A percentile compares a stretch with the other conserved stretches of the same genome.
Conservation (phyloP, 2,797 vertebrate genomes). For the Acomys russatus region DNA sequence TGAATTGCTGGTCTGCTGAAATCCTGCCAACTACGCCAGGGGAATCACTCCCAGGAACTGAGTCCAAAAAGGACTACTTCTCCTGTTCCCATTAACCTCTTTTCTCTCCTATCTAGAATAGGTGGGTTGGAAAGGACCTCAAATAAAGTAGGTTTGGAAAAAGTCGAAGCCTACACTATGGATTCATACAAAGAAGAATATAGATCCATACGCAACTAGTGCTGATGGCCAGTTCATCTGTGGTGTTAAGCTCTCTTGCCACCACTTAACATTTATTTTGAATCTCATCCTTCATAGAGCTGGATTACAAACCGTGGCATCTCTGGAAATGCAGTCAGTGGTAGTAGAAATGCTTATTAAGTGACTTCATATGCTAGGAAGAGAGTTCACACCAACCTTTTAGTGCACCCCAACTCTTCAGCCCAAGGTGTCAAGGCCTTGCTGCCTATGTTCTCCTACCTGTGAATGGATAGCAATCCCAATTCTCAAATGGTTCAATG, state of each 20-base stretch:
- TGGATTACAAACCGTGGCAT: not conserved
- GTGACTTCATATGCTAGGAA: not conserved
- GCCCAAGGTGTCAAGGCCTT: not conserved
- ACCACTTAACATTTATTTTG: not conserved
- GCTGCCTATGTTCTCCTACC: not conserved
- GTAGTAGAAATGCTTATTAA: conserved; percentile 8
- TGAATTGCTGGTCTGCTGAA: too few relatives aligned
- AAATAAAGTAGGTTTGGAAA: too few relatives aligned
- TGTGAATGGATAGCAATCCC: not conserved
- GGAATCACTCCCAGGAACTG: too few relatives aligned
- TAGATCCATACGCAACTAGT: not conserved
- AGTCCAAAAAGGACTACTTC: too few relatives aligned
- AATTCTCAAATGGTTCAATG: not conserved
- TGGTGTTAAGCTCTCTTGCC: not conserved
- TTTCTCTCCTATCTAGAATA: too few relatives aligned
- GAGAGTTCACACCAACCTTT: not conserved
- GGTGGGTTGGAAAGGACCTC: too few relatives aligned
- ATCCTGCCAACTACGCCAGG: too few relatives aligned
- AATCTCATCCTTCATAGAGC: not conserved
- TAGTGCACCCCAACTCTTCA: not conserved
- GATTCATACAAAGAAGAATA: not conserved
- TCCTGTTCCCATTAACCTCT: too few relatives aligned
- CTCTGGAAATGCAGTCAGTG: conserved; percentile 21
- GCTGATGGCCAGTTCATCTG: not conserved
- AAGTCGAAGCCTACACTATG: too few relatives aligned